phyloP scores from a whole-genome alignment of 2,113 vertebrate species.

The Caracal caracal region DNA sequence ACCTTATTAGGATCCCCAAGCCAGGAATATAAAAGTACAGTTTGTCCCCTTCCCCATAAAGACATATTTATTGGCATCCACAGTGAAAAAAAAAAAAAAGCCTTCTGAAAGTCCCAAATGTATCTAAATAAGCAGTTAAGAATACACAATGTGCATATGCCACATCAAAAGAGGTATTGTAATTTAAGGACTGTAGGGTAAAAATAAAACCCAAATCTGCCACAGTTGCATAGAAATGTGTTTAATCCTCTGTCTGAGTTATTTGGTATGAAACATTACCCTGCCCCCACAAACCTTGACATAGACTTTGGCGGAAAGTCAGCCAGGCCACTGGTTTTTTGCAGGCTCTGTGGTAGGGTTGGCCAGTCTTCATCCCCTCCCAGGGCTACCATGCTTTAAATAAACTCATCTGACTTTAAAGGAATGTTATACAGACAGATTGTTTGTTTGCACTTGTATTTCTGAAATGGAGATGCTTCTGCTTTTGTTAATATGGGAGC shows the following conservation, averaged over 20 bases:
- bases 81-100: neutral
- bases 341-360: constrained; percentile 2
- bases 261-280: constrained; percentile 58
- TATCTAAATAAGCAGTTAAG: constrained; percentile 66
- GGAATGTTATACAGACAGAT: constrained; percentile 9
- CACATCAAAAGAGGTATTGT: constrained; percentile 62
- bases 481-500: neutral
- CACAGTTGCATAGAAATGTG: constrained; percentile 71
- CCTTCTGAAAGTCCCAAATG: constrained; percentile 40
- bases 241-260: constrained; percentile 66
- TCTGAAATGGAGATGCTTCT: constrained; percentile 59
- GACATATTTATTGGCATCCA: constrained; percentile 59
- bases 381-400: constrained; percentile 47
- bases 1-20: constrained; percentile 47
- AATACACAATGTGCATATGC: constrained; percentile 58
- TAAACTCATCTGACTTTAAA: constrained; percentile 60
- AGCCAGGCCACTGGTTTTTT: neutral
- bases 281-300: constrained; percentile 51
- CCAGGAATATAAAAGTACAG: constrained; percentile 21
- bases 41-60: constrained; percentile 15
- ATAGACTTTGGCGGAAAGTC: constrained; percentile 55
- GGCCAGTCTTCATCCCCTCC: neutral
- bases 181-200: constrained; percentile 64
- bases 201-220: constrained; percentile 76
- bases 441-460: constrained; percentile 37